A percentile compares a stretch with the other conserved stretches of the same genome.
phyloP scores from a whole-genome alignment of 1,140 invertebrate species.

The Tetramorium parvispinum region DNA sequence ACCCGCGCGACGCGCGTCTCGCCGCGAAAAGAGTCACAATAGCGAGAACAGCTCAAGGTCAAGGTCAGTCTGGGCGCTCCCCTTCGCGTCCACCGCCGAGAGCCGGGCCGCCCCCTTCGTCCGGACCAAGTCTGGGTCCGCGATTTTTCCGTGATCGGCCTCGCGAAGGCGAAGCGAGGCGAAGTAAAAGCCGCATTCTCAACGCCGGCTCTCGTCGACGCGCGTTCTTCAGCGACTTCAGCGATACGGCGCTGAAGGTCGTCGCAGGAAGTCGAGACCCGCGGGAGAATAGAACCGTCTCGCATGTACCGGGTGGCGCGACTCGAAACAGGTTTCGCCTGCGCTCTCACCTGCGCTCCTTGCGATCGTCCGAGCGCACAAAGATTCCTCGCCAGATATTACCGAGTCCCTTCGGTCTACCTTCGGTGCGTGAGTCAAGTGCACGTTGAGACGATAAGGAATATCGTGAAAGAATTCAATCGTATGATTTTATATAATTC shows the following conservation, averaged over 20 bases:
- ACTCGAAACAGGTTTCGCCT: slow-evolving; percentile 30
- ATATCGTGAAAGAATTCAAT: not conserved
- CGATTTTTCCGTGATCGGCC: slow-evolving; percentile 39
- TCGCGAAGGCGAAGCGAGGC: not conserved
- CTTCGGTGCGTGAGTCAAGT: not conserved
- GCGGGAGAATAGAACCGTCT: slow-evolving; percentile 66
- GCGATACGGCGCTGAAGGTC: slow-evolving; percentile 71
- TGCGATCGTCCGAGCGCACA: not conserved
- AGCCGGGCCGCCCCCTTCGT: slow-evolving; percentile 7
- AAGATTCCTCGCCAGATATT: not conserved
- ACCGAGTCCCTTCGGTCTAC: not conserved
- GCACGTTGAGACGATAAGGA: not conserved
- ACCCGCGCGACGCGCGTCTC: not conserved
- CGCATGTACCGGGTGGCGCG: slow-evolving; percentile 68
- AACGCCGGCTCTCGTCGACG: slow-evolving; percentile 15
- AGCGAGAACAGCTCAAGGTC: slow-evolving; percentile 48
- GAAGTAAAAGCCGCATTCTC: slow-evolving; percentile 26
- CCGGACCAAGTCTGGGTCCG: not conserved
- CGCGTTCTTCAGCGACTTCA: slow-evolving; percentile 62
- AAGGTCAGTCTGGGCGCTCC: slow-evolving; percentile 53
- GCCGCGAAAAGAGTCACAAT: slow-evolving; percentile 28
- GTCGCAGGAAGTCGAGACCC: slow-evolving; percentile 69
- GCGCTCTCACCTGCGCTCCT: not conserved
- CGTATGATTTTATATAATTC: not conserved
- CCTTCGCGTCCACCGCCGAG: slow-evolving; percentile 26